These are phyloP conservation scores for Irena cyanogastra DNA, from an alignment of 2,113 vertebrate genomes.

Conservation along the genomic window DNA sequence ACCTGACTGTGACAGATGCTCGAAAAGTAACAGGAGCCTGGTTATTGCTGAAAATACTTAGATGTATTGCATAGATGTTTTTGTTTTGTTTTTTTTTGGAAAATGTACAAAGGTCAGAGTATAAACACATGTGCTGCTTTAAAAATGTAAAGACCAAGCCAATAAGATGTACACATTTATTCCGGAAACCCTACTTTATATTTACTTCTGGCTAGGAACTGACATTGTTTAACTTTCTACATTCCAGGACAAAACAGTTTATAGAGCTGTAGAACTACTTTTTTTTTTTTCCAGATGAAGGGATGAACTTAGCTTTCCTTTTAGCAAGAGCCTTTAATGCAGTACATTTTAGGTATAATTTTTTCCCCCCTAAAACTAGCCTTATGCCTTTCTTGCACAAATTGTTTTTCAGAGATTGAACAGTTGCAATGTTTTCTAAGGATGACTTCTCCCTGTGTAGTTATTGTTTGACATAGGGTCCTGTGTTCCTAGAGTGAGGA, in stretches of 20 bases:
- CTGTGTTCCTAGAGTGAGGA: background rate
- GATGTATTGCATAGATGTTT: background rate
- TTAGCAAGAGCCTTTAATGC: background rate
- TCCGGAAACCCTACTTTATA: conserved; percentile 26
- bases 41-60: conserved; percentile 2
- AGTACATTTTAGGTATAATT: background rate
- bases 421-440: background rate
- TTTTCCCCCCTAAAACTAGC: background rate
- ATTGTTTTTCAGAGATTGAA: background rate
- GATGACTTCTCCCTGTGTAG: background rate
- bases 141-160: conserved; percentile 41
- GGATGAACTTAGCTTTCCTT: background rate
- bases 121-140: conserved; percentile 36
- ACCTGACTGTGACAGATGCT: background rate
- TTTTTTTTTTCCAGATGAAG: background rate
- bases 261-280: background rate
- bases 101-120: conserved; percentile 45
- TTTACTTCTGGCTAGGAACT: conserved; percentile 46
- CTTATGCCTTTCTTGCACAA: background rate
- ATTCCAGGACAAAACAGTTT: conserved; percentile 54
- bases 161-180: conserved; percentile 44
- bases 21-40: background rate
- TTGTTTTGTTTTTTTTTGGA: background rate
- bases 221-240: conserved; percentile 60
- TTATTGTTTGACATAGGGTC: background rate